Percentiles rank a stretch among this genome's conserved stretches.
Evolutionary conservation across 2,113 vertebrate genomes (phyloP).

Genomic region (Lagopus muta): DNA sequence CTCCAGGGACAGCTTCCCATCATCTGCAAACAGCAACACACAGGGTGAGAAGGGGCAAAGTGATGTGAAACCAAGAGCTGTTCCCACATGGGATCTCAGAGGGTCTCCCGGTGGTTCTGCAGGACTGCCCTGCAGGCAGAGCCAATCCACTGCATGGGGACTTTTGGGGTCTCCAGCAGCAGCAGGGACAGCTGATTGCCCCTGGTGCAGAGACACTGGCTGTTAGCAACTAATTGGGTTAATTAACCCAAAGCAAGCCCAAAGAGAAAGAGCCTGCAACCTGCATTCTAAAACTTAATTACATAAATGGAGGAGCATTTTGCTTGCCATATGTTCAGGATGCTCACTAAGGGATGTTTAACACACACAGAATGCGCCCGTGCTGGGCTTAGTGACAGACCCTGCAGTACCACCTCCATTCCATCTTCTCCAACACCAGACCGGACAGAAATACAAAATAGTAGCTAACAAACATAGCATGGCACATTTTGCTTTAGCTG

Average conservation of each 20-base stretch:
- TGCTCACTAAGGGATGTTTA: not conserved
- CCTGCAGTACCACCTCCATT: not conserved
- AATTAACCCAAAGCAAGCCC: not conserved
- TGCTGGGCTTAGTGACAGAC: not conserved
- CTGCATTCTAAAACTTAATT: not conserved
- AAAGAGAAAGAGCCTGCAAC: not conserved
- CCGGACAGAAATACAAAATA: not conserved
- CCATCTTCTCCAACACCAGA: not conserved
- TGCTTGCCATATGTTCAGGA: not conserved
- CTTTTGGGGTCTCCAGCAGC: not conserved
- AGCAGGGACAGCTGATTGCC: not conserved
- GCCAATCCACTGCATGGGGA: not conserved
- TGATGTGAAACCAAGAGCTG: not conserved
- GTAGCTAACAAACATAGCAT: not conserved
- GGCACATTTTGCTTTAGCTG: not conserved
- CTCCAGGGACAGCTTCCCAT: constrained; percentile 95
- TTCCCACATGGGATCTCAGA: not conserved
- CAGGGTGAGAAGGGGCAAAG: not conserved
- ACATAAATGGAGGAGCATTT: rapidly evolving
- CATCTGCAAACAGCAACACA: constrained; percentile 82
- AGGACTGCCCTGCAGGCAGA: not conserved
- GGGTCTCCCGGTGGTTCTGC: not conserved
- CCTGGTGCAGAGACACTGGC: not conserved
- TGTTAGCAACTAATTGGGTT: not conserved
- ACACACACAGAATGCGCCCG: not conserved